Evolutionary conservation across 1,140 invertebrate species (phyloP).

Genomic region (Parapsyche elsis): DNA sequence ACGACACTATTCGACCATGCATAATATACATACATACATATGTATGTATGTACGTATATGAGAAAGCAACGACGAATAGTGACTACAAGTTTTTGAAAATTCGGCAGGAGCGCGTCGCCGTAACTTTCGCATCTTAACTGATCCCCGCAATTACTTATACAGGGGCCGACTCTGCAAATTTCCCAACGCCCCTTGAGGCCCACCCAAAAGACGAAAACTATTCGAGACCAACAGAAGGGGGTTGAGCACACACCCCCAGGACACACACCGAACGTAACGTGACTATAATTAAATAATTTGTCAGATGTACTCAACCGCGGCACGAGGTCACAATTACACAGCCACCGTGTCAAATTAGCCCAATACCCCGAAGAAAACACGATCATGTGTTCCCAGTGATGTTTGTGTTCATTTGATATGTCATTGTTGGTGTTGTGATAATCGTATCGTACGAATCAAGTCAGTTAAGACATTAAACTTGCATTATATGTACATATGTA

Average conservation of each 20-base stretch:
- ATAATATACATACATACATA: too few species aligned
- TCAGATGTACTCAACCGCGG: background rate
- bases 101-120: background rate
- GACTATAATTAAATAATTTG: slow-evolving; percentile 29
- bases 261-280: slow-evolving; percentile 3
- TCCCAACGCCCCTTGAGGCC: background rate
- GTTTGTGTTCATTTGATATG: too few species aligned
- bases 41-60: too few species aligned
- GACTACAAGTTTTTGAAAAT: slow-evolving; percentile 17
- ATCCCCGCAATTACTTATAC: slow-evolving; percentile 33
- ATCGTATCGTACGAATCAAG: background rate
- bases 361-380: too few species aligned
- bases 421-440: background rate
- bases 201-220: background rate
- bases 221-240: background rate
- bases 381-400: too few species aligned
- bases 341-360: too few species aligned
- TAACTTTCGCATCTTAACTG: slow-evolving; percentile 26
- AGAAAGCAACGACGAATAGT: background rate
- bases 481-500: background rate
- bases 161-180: background rate
- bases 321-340: too few species aligned
- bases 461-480: too few species aligned
- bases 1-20: too few species aligned
- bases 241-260: background rate